Evolutionary conservation across 2,888 invertebrate species (phyloP).

Genomic region (Escarpia spicata): DNA sequence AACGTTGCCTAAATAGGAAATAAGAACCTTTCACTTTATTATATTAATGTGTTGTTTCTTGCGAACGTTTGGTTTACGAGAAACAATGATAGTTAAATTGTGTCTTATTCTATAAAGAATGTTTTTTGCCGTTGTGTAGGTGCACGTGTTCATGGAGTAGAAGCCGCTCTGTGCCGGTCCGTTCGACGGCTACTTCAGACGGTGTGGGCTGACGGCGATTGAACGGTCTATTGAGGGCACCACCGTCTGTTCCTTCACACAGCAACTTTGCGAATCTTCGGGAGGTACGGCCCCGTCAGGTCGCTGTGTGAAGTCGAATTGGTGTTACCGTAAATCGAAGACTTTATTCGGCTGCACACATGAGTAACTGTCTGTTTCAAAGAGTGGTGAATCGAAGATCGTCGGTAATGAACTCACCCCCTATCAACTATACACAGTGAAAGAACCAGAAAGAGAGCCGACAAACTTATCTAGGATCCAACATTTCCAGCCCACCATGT

Average conservation of each 20-base stretch:
- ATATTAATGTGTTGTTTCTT: neutral
- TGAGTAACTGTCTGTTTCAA: too few species aligned
- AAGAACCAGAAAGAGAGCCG: too few species aligned
- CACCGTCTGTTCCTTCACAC: slow-evolving; percentile 1
- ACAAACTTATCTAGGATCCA: too few species aligned
- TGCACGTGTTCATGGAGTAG: neutral
- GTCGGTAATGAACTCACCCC: too few species aligned
- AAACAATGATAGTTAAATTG: neutral
- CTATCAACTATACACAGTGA: too few species aligned
- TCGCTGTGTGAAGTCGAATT: neutral
- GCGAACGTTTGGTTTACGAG: neutral
- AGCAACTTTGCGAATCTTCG: neutral
- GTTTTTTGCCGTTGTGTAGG: neutral
- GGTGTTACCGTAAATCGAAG: too few species aligned
- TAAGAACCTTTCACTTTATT: too few species aligned
- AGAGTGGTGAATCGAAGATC: too few species aligned
- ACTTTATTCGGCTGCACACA: too few species aligned
- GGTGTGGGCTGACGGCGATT: neutral
- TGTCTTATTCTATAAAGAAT: neutral
- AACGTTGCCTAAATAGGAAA: too few species aligned
- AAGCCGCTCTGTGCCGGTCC: neutral
- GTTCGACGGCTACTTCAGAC: neutral
- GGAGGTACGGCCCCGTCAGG: neutral
- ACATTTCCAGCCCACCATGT: too few species aligned
- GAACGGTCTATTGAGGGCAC: neutral